Conservation (phyloP, 2,888 invertebrate genomes). For the Macroteleia sp. region DNA sequence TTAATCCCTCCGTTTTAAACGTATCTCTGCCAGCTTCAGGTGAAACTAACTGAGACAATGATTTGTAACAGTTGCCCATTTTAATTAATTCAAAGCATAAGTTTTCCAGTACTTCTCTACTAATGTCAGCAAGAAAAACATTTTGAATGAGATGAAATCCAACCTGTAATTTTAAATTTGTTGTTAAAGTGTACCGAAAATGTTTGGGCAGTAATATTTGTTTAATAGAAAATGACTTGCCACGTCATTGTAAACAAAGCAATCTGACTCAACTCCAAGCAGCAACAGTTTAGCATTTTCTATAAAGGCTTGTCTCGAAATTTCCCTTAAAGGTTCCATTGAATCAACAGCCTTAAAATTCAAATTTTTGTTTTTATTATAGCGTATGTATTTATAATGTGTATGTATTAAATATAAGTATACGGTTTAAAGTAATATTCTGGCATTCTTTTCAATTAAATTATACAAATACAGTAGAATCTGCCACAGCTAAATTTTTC, state of each 20-base stretch:
- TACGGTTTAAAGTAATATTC: no score
- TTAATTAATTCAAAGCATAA: conserved; percentile 71
- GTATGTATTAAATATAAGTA: no score
- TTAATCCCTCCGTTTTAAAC: conserved; percentile 75
- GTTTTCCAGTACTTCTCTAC: conserved; percentile 70
- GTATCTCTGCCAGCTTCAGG: conserved; percentile 71
- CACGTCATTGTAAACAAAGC: conserved; percentile 71
- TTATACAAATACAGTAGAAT: no score
- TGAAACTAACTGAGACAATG: conserved; percentile 70
- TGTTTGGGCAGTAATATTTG: no score
- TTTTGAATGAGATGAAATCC: conserved; percentile 75
- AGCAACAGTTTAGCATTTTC: conserved; percentile 76
- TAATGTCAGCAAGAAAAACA: conserved; percentile 71
- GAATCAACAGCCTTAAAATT: conserved; percentile 41
- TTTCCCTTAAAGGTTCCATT: conserved; percentile 65
- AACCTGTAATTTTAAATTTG: no score
- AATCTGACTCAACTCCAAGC: conserved; percentile 78
- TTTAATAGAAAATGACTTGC: conserved; percentile 54
- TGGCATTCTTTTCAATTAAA: no score
- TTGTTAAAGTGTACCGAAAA: no score
- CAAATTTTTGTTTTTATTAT: no score
- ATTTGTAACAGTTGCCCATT: conserved; percentile 81
- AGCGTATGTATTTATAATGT: no score
- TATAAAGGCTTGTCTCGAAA: conserved; percentile 72
- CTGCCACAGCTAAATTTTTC: no score